These are phyloP conservation scores for Graphium colonna DNA, from an alignment of 2,888 invertebrate genomes.

Conservation along the genomic window DNA sequence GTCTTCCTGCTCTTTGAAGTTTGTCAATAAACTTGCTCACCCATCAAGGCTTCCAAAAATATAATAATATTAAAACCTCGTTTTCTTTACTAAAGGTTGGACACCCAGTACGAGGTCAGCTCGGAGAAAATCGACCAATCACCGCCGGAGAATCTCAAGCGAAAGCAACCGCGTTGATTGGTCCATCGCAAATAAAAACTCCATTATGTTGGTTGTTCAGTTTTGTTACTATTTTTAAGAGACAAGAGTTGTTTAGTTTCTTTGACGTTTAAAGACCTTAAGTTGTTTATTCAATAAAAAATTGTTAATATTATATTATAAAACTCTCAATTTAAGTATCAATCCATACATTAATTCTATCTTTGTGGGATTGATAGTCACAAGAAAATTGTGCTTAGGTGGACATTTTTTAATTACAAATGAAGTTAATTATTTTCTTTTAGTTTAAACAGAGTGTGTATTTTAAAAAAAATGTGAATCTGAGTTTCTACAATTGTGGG, in stretches of 20 bases:
- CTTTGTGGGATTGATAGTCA: too few relatives aligned
- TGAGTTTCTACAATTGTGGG: too few relatives aligned
- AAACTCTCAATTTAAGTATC: not conserved
- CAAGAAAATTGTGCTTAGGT: too few relatives aligned
- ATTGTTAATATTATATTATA: not conserved
- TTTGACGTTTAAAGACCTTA: not conserved
- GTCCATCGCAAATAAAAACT: not conserved
- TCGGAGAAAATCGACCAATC: slow-evolving; percentile 58
- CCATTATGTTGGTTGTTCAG: not conserved
- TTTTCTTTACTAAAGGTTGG: too few relatives aligned
- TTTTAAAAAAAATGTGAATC: too few relatives aligned
- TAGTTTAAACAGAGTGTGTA: too few relatives aligned
- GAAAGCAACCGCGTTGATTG: slow-evolving; percentile 40
- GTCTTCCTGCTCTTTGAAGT: too few relatives aligned
- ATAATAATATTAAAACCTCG: too few relatives aligned
- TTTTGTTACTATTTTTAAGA: not conserved
- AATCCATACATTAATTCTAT: not conserved
- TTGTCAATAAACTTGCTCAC: too few relatives aligned
- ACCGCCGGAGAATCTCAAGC: slow-evolving; percentile 45
- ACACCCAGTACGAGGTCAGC: slow-evolving; percentile 61
- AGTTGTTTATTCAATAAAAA: not conserved
- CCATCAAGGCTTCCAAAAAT: too few relatives aligned
- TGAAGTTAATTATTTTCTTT: too few relatives aligned
- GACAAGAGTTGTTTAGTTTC: not conserved
- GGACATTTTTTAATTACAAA: too few relatives aligned